A percentile compares a stretch with the other conserved stretches of the same genome.
phyloP scores from a whole-genome alignment of 1,140 invertebrate genomes.

The Planococcus citri region DNA sequence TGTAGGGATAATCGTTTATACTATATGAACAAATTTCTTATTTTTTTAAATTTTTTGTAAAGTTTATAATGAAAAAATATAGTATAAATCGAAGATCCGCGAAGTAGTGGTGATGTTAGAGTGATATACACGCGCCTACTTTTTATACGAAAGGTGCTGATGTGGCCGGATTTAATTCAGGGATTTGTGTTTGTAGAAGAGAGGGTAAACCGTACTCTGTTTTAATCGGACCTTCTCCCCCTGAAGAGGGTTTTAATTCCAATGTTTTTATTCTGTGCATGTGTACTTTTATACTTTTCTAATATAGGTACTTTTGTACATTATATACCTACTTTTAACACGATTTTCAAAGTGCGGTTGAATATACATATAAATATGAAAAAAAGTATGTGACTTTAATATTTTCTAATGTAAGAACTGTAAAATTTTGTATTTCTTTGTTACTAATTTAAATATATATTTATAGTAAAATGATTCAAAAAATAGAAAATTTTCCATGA shows the following conservation, averaged over 20 bases:
- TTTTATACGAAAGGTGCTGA: background rate
- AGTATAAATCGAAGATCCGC: background rate
- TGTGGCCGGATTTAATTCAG: background rate
- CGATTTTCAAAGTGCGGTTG: background rate
- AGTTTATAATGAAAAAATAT: too few species aligned
- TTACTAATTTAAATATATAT: constrained; percentile 18
- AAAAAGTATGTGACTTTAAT: constrained; percentile 18
- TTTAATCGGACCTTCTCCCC: background rate
- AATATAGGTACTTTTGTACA: constrained; percentile 9
- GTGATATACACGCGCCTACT: background rate
- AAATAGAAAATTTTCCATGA: too few species aligned
- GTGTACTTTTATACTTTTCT: constrained; percentile 15
- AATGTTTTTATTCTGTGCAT: background rate
- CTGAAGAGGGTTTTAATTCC: background rate
- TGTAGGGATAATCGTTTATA: background rate
- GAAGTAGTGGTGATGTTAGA: background rate
- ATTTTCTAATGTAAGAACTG: constrained; percentile 17
- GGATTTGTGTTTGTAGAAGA: too few species aligned
- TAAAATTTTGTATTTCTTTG: constrained; percentile 20
- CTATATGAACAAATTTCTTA: background rate
- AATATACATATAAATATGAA: background rate
- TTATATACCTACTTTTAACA: constrained; percentile 18
- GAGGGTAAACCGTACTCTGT: too few species aligned
- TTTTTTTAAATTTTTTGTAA: too few species aligned
- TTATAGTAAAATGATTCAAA: constrained; percentile 12